Evolutionary conservation across 2,113 vertebrate species (phyloP).

Genomic region (Misgurnus mizolepis): DNA sequence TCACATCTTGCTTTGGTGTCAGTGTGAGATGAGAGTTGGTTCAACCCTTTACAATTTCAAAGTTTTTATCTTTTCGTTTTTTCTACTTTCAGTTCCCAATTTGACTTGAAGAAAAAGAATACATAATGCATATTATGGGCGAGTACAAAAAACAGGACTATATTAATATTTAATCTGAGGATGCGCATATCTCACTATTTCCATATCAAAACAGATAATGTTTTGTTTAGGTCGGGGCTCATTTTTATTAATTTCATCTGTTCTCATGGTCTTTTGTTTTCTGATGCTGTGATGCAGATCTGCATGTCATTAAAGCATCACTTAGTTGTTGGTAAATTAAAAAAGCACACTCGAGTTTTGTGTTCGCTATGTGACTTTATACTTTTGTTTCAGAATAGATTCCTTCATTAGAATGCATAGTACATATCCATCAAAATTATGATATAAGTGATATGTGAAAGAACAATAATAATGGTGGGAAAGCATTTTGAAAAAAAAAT

Average conservation of each 20-base stretch:
- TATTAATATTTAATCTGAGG: slow-evolving; percentile 74
- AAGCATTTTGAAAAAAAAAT: background rate
- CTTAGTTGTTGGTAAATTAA: slow-evolving; percentile 8
- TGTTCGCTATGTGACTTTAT: slow-evolving; percentile 2
- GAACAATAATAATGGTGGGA: background rate
- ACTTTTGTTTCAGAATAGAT: slow-evolving; percentile 37
- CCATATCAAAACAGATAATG: slow-evolving; percentile 75
- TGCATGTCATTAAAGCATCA: slow-evolving; percentile 28
- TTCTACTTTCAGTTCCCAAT: slow-evolving; percentile 63
- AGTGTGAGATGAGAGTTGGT: slow-evolving; percentile 63
- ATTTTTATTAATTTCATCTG: slow-evolving; percentile 58
- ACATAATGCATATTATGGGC: slow-evolving; percentile 72
- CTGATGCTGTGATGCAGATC: slow-evolving; percentile 40
- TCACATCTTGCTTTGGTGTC: slow-evolving; percentile 62
- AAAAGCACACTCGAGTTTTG: slow-evolving; percentile 1
- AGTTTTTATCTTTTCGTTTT: slow-evolving; percentile 41
- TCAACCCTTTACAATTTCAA: slow-evolving; percentile 53
- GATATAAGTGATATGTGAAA: background rate
- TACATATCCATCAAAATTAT: slow-evolving; percentile 36
- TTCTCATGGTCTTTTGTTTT: slow-evolving; percentile 55
- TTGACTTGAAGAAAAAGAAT: slow-evolving; percentile 64
- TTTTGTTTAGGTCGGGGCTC: slow-evolving; percentile 60
- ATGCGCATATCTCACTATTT: slow-evolving; percentile 72
- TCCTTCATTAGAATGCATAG: slow-evolving; percentile 1
- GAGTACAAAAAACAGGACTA: slow-evolving; percentile 65